These are phyloP conservation scores for Redunca redunca DNA, from an alignment of 2,113 vertebrate genomes.

Conservation along the genomic window DNA sequence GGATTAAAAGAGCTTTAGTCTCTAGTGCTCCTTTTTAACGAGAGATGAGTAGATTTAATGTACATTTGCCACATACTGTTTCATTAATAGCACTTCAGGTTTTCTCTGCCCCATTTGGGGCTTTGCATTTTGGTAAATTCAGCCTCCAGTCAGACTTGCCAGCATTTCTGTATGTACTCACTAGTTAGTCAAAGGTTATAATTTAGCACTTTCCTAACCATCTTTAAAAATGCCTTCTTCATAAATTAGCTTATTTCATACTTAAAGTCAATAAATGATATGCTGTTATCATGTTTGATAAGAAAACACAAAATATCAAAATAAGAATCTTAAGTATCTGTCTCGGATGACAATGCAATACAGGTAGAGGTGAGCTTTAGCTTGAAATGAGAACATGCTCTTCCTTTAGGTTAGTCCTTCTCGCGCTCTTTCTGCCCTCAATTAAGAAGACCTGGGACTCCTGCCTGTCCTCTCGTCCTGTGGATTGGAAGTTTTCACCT, in stretches of 20 bases:
- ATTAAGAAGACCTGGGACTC: background rate
- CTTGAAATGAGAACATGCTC: background rate
- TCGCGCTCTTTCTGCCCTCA: background rate
- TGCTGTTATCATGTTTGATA: background rate
- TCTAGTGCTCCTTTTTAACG: slow-evolving; percentile 10
- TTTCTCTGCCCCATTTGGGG: slow-evolving; percentile 13
- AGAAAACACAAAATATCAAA: slow-evolving; percentile 5
- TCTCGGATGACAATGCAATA: background rate
- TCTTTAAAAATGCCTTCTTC: background rate
- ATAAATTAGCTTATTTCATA: background rate
- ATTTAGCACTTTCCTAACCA: background rate
- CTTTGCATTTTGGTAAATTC: background rate
- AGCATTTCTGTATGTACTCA: background rate
- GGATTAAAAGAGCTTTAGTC: slow-evolving; percentile 16
- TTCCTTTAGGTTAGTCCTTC: background rate
- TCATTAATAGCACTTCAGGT: background rate
- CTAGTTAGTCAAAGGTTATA: background rate
- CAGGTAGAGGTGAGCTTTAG: background rate
- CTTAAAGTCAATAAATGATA: background rate
- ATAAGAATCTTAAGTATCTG: background rate
- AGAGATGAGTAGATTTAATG: background rate
- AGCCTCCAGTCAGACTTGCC: background rate
- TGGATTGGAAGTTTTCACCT: background rate
- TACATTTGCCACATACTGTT: slow-evolving; percentile 5
- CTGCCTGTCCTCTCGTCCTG: background rate